Percentiles rank a stretch among this genome's conserved stretches.
These are phyloP conservation scores for Cryptomyrus ogoouensis DNA, from an alignment of 2,113 vertebrate genomes.

Conservation along the genomic window DNA sequence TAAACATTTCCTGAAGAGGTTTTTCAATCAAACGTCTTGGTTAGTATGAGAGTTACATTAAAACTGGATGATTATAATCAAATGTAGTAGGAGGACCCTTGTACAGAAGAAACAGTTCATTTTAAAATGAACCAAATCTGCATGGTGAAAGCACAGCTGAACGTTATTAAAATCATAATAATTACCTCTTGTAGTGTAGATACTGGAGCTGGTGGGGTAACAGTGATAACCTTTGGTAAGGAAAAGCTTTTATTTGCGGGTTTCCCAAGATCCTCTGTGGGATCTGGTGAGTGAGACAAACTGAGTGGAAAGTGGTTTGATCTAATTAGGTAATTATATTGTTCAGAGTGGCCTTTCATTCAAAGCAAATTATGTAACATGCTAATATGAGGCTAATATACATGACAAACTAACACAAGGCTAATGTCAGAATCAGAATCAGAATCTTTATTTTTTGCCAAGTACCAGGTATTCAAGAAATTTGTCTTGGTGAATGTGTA, in stretches of 20 bases:
- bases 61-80: not conserved
- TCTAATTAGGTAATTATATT: not conserved
- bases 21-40: not conserved
- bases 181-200: not conserved
- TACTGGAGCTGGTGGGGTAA: not conserved
- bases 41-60: not conserved
- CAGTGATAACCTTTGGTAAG: not conserved
- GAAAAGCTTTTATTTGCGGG: not conserved
- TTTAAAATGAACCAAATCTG: not conserved
- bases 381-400: not conserved
- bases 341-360: not conserved
- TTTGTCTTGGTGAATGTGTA: not conserved
- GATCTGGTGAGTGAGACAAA: not conserved
- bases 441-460: not conserved
- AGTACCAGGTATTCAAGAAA: not conserved
- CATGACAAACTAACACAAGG: not conserved
- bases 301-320: not conserved
- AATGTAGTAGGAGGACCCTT: not conserved
- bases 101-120: not conserved
- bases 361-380: not conserved
- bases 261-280: not conserved
- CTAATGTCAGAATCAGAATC: not conserved
- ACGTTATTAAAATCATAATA: not conserved
- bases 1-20: not conserved
- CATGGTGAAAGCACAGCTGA: not conserved